These are phyloP conservation scores for Acleris sparsana DNA, from an alignment of 2,888 invertebrate species.

Conservation along the genomic window DNA sequence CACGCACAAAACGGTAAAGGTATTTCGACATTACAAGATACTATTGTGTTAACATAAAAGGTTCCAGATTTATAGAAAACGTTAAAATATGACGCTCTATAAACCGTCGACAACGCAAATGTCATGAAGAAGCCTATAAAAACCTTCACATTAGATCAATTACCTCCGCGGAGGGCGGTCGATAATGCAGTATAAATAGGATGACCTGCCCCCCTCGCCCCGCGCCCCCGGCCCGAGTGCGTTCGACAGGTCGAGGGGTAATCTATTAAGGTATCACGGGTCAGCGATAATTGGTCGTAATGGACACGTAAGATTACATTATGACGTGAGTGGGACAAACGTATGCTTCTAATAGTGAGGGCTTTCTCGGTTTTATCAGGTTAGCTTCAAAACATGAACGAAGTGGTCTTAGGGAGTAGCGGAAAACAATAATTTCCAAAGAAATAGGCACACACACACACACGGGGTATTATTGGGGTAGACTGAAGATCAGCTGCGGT, in stretches of 20 bases:
- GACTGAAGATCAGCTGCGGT: no score
- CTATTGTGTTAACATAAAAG: no score
- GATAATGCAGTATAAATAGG: slow-evolving; percentile 23
- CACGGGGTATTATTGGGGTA: no score
- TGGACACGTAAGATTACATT: slow-evolving; percentile 10
- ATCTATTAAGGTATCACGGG: neutral
- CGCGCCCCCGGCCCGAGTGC: neutral
- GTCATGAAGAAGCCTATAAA: slow-evolving; percentile 18
- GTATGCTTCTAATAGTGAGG: neutral
- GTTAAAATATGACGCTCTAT: neutral
- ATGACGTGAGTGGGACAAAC: neutral
- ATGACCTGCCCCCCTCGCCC: neutral
- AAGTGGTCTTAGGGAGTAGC: no score
- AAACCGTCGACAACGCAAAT: neutral
- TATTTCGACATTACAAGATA: no score
- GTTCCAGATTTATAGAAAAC: no score
- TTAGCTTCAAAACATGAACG: no score
- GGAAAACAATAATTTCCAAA: no score
- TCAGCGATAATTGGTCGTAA: slow-evolving; percentile 2
- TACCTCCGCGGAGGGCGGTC: neutral
- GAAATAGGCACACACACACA: no score
- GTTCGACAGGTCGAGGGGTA: neutral
- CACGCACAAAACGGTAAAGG: no score
- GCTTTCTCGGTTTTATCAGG: no score
- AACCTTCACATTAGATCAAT: slow-evolving; percentile 1